These are phyloP conservation scores for Rhea pennata DNA, from an alignment of 2,113 vertebrate species.

Conservation along the genomic window DNA sequence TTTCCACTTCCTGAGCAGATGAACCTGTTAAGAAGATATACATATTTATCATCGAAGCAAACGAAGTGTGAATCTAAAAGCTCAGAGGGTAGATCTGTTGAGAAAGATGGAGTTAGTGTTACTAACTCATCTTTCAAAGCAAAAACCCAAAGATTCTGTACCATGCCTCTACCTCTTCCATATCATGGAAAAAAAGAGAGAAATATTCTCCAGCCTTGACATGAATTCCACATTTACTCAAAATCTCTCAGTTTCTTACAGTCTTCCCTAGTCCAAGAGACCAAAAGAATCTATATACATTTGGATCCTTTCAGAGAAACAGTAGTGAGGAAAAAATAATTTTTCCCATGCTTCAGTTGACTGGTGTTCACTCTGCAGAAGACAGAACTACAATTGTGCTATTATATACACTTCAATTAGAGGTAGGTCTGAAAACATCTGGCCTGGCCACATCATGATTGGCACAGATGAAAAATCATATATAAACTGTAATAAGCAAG, in stretches of 20 bases:
- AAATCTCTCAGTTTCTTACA: not conserved
- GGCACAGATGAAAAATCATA: slow-evolving; percentile 10
- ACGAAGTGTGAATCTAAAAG: not conserved
- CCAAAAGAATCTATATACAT: not conserved
- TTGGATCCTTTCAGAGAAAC: not conserved
- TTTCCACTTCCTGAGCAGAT: not conserved
- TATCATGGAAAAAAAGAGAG: not conserved
- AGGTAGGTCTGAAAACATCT: slow-evolving; percentile 18
- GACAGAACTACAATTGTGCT: not conserved
- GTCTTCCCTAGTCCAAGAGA: not conserved
- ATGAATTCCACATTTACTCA: not conserved
- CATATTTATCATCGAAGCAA: not conserved
- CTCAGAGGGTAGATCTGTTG: not conserved
- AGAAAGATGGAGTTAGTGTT: not conserved
- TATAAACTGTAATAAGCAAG: slow-evolving; percentile 22
- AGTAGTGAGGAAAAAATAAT: not conserved
- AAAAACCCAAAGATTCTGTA: not conserved
- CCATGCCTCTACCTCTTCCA: not conserved
- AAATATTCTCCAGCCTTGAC: not conserved
- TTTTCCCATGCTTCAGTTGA: not conserved
- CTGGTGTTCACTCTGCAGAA: not conserved
- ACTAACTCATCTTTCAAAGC: not conserved
- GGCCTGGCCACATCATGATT: not conserved
- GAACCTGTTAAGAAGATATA: not conserved
- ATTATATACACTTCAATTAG: not conserved